Evolutionary conservation across 1,140 invertebrate genomes (phyloP), one percentile per base, ranked within the genome.

Genomic region (Reticulitermes speratus): DNA sequence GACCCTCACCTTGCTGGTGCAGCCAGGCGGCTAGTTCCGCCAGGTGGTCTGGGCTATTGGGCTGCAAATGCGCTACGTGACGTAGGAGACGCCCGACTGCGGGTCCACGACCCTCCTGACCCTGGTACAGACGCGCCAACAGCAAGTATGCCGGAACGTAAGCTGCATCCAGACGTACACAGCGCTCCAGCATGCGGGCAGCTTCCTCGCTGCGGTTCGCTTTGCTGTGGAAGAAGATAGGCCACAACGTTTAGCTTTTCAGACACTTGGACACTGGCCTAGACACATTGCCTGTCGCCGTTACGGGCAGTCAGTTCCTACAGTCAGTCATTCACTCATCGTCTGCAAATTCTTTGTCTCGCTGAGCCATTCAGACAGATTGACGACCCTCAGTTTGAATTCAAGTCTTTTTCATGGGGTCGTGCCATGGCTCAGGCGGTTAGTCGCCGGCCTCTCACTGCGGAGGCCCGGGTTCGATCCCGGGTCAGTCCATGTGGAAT

Each of bases 111-210:
- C 92, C 90, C 38, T 90, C 90, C 32, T 90, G 90, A 3, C 88
- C 86, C 6, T 86, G 44, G 82, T 89, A 88, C 59, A 95, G 90
- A 87, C 93, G 92, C 16, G 94, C 93, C 38, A 96, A 90, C 86
- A 95, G 93, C 86, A 95, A 88, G 89, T 95, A 94, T 0, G 95
- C 95, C 69, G 94, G 94, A 0, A 94, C 93, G 88, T 95, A 96
- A 52, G 92, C 91, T 0, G 94, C 93, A 89, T 95, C 94, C 59
- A 95, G 89, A 0, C 90, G 89, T 23, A 95, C 92, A 88, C 95
- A 96, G 75, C 93, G 92, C 88, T 94, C 93, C 48, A 96, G 88
- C 94, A 96, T 95, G 85, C 91, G 91, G 84, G 95, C 91, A 0
- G 95, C 94, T 87, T 95, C 94, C 30, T 91, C 89, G 14, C 93